Conservation (phyloP, 1,140 invertebrate species). For the Arctopsyche grandis region DNA sequence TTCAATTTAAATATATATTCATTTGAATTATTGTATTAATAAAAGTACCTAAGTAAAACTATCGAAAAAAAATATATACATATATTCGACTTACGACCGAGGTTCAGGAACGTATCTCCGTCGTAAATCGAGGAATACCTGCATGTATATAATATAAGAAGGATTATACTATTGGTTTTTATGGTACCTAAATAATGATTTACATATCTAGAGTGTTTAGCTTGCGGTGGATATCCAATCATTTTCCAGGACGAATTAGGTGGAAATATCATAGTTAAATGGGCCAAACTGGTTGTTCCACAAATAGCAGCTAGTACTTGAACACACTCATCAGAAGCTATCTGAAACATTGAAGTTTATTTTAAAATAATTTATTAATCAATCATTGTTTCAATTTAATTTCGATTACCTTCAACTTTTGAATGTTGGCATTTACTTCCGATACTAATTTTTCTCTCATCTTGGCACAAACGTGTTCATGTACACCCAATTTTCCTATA, state of each 20-base stretch:
- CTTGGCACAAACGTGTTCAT: conserved; percentile 71
- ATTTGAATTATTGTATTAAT: too few species aligned
- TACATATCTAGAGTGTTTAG: conserved; percentile 65
- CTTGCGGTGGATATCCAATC: conserved; percentile 58
- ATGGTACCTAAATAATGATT: conserved; percentile 71
- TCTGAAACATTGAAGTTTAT: conserved; percentile 61
- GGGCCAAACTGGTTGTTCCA: conserved; percentile 76
- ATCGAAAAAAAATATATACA: not conserved
- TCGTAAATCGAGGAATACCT: too few species aligned
- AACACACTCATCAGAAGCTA: conserved; percentile 74
- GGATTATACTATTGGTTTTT: not conserved
- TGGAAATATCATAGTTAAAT: conserved; percentile 81
- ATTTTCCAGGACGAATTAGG: conserved; percentile 72
- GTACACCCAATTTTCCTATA: conserved; percentile 63
- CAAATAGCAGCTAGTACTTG: conserved; percentile 76
- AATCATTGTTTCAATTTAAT: conserved; percentile 1
- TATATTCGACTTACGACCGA: not conserved
- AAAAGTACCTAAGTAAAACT: too few species aligned
- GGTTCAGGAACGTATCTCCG: too few species aligned
- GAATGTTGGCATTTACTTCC: conserved; percentile 77
- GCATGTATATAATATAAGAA: too few species aligned
- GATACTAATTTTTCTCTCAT: conserved; percentile 81
- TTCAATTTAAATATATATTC: too few species aligned
- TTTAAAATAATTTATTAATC: not conserved
- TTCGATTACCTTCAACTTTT: conserved; percentile 73